Evolutionary conservation across 2,797 vertebrate species (phyloP).

Genomic region (Sebastolobus altivelis): DNA sequence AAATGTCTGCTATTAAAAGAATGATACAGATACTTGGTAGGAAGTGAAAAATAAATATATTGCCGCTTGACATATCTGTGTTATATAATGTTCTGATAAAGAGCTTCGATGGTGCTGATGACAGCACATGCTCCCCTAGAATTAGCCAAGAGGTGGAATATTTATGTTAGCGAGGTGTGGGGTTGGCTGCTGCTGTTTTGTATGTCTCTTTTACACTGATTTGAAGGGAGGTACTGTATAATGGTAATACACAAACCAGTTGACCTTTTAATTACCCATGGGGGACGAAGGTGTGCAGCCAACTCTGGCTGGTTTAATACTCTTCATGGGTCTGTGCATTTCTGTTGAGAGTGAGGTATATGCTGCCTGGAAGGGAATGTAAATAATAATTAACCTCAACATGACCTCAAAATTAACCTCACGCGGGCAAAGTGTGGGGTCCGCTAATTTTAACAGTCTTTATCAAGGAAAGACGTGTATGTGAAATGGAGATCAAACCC

Average conservation of each 20-base stretch:
- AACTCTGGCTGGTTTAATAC: conserved; percentile 47
- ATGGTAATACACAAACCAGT: conserved; percentile 48
- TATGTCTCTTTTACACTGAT: conserved; percentile 34
- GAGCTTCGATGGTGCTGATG: conserved; percentile 41
- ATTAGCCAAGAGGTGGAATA: conserved; percentile 36
- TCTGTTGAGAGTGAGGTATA: conserved; percentile 31
- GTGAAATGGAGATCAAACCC: conserved; percentile 23
- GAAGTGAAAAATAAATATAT: conserved; percentile 41
- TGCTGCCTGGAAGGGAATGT: conserved; percentile 45
- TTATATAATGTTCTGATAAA: conserved; percentile 51
- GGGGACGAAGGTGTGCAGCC: conserved; percentile 46
- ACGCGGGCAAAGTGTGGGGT: conserved; percentile 24
- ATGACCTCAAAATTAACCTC: conserved; percentile 51
- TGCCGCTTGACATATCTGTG: conserved; percentile 40
- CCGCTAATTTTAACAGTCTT: conserved; percentile 21
- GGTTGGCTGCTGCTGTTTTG: conserved; percentile 41
- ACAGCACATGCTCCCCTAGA: conserved; percentile 41
- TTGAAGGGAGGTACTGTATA: conserved; percentile 40
- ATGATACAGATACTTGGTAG: conserved; percentile 36
- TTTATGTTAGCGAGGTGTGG: conserved; percentile 46
- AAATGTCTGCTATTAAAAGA: conserved; percentile 48
- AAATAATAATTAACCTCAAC: conserved; percentile 59
- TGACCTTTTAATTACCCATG: conserved; percentile 57
- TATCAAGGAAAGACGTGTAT: not conserved
- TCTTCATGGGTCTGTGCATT: conserved; percentile 30